Conservation (phyloP, 2,888 invertebrate species). For the Baronia brevicornis region DNA sequence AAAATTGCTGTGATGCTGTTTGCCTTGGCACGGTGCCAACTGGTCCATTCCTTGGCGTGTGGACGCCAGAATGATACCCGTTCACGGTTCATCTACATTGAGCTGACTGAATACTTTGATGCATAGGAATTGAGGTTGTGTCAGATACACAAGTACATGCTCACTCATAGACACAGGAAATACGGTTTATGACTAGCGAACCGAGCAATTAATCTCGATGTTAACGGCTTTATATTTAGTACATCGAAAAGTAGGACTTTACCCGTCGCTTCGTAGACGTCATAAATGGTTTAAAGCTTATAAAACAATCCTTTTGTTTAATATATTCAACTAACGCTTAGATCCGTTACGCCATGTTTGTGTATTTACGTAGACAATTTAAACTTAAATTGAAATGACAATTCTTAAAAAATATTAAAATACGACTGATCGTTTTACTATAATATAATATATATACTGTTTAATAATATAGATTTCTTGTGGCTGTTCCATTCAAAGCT, state of each 20-base stretch:
- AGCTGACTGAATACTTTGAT: constrained; percentile 60
- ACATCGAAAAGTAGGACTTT: constrained; percentile 21
- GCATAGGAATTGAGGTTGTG: constrained; percentile 54
- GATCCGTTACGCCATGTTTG: too few species aligned
- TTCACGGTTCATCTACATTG: constrained; percentile 63
- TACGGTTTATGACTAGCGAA: constrained; percentile 53
- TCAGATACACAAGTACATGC: constrained; percentile 39
- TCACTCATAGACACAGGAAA: constrained; percentile 42
- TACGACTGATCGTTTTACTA: too few species aligned
- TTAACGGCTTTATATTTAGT: constrained; percentile 43
- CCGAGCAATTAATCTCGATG: constrained; percentile 59
- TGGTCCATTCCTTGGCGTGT: constrained; percentile 60
- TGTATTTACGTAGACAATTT: too few species aligned
- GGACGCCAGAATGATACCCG: constrained; percentile 55
- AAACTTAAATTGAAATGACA: too few species aligned
- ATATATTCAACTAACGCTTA: too few species aligned
- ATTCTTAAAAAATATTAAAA: too few species aligned
- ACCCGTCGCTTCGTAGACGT: constrained; percentile 27
- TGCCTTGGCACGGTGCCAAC: constrained; percentile 53
- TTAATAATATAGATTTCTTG: too few species aligned
- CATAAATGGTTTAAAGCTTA: too few species aligned
- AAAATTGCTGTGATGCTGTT: constrained; percentile 32
- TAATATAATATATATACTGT: too few species aligned
- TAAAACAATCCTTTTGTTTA: too few species aligned
- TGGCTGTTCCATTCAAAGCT: too few species aligned